Percentiles rank a stretch among this genome's conserved stretches.
These are phyloP conservation scores for Drosophila trapezifrons DNA, from an alignment of 1,140 invertebrate genomes.

Conservation along the genomic window DNA sequence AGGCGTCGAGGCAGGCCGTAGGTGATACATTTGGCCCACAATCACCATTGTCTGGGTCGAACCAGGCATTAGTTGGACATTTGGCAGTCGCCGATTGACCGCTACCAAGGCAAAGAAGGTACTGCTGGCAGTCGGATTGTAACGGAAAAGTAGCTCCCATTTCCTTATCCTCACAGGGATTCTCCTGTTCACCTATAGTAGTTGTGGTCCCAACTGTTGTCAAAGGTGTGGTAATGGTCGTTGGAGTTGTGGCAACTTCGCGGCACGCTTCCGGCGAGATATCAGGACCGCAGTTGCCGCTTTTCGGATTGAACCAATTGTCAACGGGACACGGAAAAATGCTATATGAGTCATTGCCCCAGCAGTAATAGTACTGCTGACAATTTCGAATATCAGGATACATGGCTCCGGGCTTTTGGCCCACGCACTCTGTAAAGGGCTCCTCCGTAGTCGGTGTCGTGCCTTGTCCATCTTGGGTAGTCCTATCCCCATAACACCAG, in stretches of 20 bases:
- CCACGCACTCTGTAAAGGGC: slow-evolving; percentile 14
- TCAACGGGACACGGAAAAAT: slow-evolving; percentile 39
- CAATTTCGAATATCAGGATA: slow-evolving; percentile 33
- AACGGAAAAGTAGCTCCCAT: slow-evolving; percentile 39
- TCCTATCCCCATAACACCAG: slow-evolving; percentile 27
- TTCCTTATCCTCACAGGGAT: slow-evolving; percentile 37
- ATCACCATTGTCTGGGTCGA: slow-evolving; percentile 48
- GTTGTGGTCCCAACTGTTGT: not conserved
- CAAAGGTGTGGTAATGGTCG: not conserved
- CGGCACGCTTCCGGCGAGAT: slow-evolving; percentile 36
- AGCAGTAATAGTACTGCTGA: slow-evolving; percentile 48
- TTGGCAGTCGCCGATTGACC: slow-evolving; percentile 37
- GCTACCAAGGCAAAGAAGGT: slow-evolving; percentile 55
- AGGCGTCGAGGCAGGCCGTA: slow-evolving; percentile 45
- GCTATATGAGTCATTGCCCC: slow-evolving; percentile 35
- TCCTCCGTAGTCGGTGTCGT: not conserved
- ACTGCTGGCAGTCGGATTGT: slow-evolving; percentile 47
- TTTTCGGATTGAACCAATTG: slow-evolving; percentile 42
- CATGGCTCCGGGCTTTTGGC: slow-evolving; percentile 8
- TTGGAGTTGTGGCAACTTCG: slow-evolving; percentile 5
- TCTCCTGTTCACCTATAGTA: not conserved
- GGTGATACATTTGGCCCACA: slow-evolving; percentile 62
- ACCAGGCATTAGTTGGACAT: slow-evolving; percentile 62
- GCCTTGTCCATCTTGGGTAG: slow-evolving; percentile 9
- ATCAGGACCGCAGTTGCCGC: slow-evolving; percentile 25